Evolutionary conservation across 2,797 vertebrate genomes (phyloP).

Genomic region (Sebastes elongatus): DNA sequence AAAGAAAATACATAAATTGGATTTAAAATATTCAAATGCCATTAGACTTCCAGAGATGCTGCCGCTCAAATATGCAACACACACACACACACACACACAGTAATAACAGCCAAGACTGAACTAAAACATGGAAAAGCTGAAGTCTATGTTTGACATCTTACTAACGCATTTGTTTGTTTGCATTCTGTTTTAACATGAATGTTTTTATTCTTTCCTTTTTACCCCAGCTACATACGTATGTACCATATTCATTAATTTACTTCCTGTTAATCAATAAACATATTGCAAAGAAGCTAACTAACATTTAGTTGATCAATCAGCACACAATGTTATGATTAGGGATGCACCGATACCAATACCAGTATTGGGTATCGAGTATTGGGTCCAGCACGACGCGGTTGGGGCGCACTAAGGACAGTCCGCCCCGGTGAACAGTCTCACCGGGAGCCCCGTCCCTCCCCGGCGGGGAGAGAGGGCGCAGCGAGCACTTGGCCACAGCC

Average conservation of each 20-base stretch:
- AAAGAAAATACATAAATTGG: constrained; percentile 63
- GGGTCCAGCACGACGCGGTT: too few relatives aligned
- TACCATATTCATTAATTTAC: not conserved
- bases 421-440: too few relatives aligned
- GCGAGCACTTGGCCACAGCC: too few relatives aligned
- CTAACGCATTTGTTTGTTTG: not conserved
- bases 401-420: too few relatives aligned
- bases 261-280: not conserved
- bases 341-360: too few relatives aligned
- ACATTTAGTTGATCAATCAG: not conserved
- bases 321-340: not conserved
- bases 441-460: too few relatives aligned
- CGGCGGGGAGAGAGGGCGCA: too few relatives aligned
- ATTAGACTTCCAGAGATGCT: constrained; percentile 10
- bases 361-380: too few relatives aligned
- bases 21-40: constrained; percentile 69
- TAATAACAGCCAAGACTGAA: not conserved
- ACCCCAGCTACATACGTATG: too few relatives aligned
- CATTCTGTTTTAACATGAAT: not conserved
- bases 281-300: not conserved
- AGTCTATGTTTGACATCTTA: not conserved
- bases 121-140: not conserved
- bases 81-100: not conserved
- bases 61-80: not conserved
- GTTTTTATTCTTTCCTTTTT: not conserved